Evolutionary conservation across 2,888 invertebrate genomes (phyloP).

Genomic region (Eustalomyia histrio): DNA sequence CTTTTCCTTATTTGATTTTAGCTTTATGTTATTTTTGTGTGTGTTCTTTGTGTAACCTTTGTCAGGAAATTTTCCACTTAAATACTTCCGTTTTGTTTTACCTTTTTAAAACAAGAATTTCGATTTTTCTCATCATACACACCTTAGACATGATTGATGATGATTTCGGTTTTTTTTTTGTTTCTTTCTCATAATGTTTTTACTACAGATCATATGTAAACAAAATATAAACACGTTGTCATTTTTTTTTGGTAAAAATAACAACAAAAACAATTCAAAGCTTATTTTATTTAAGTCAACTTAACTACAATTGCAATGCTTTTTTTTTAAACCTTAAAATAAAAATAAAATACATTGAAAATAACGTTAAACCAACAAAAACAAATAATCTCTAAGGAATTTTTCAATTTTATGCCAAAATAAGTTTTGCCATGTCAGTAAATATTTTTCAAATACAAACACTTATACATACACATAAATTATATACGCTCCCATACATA

Average conservation of each 20-base stretch:
- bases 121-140: slow-evolving; percentile 27
- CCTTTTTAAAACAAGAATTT: slow-evolving; percentile 9
- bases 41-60: slow-evolving; percentile 28
- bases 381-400: slow-evolving; percentile 70
- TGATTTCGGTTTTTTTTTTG: slow-evolving; percentile 17
- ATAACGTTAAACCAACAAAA: slow-evolving; percentile 24
- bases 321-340: slow-evolving; percentile 28
- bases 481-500: background rate
- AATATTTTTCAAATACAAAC: slow-evolving; percentile 63
- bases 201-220: slow-evolving; percentile 52
- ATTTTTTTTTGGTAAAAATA: slow-evolving; percentile 37
- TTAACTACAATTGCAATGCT: slow-evolving; percentile 40
- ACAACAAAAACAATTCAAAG: background rate
- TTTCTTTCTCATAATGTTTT: slow-evolving; percentile 10
- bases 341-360: slow-evolving; percentile 1
- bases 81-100: slow-evolving; percentile 31
- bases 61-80: slow-evolving; percentile 47
- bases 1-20: slow-evolving; percentile 13
- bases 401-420: slow-evolving; percentile 79
- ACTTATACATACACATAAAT: slow-evolving; percentile 7
- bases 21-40: too few relatives aligned
- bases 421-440: slow-evolving; percentile 75
- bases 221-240: slow-evolving; percentile 48
- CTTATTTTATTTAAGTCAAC: slow-evolving; percentile 43
- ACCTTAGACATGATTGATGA: slow-evolving; percentile 60